Percentiles rank a stretch among this genome's conserved stretches.
These are phyloP conservation scores for Matsumurasca onukii DNA, from an alignment of 1,140 invertebrate genomes.

Conservation along the genomic window DNA sequence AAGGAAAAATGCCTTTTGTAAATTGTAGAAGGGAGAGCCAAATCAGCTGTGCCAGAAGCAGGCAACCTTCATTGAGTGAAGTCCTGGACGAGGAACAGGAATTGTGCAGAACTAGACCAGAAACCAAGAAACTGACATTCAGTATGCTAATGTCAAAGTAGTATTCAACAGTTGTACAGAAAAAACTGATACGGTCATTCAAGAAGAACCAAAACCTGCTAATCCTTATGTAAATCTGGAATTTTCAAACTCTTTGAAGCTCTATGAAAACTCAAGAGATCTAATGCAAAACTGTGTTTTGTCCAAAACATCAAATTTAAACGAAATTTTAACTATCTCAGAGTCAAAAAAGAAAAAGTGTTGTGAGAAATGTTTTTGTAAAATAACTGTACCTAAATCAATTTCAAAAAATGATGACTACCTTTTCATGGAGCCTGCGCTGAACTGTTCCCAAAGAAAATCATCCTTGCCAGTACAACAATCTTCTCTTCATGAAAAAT, in stretches of 20 bases:
- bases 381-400: conserved; percentile 21
- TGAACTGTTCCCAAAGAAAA: conserved; percentile 34
- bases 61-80: conserved; percentile 40
- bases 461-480: conserved; percentile 30
- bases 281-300: conserved; percentile 46
- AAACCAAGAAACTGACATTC: not conserved
- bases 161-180: not conserved
- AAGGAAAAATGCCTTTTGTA: conserved; percentile 42
- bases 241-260: conserved; percentile 72
- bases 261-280: conserved; percentile 77
- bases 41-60: conserved; percentile 72
- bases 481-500: conserved; percentile 6
- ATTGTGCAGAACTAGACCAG: not conserved
- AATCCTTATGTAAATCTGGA: conserved; percentile 69
- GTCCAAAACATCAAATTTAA: not conserved
- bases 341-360: conserved; percentile 40
- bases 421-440: conserved; percentile 65
- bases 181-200: not conserved
- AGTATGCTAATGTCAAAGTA: conserved; percentile 17
- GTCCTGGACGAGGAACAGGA: not conserved
- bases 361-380: conserved; percentile 50
- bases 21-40: conserved; percentile 52
- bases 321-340: not conserved
- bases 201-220: conserved; percentile 46
- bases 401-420: conserved; percentile 55